These are phyloP conservation scores for Phalera bucephala DNA, from an alignment of 2,888 invertebrate species.

Conservation along the genomic window DNA sequence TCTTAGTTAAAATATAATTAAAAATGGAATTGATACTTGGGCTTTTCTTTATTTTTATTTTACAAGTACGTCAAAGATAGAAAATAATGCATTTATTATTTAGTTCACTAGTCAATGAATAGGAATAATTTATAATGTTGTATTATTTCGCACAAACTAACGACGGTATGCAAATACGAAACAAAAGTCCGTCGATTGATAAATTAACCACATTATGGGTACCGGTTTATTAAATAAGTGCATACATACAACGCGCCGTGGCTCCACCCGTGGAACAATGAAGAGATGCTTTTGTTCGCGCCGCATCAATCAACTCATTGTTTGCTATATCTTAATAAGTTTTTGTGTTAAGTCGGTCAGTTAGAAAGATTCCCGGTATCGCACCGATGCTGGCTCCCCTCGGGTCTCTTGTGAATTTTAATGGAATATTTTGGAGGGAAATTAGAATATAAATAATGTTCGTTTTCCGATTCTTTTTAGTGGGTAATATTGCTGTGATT, in stretches of 20 bases:
- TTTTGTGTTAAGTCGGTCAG: conserved; percentile 76
- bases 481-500: no score
- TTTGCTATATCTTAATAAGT: conserved; percentile 80
- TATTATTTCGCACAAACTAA: conserved; percentile 10
- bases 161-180: conserved; percentile 37
- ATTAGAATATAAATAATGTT: conserved; percentile 31
- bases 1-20: no score
- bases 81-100: no score
- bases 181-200: conserved; percentile 60
- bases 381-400: conserved; percentile 42
- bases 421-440: conserved; percentile 46
- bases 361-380: conserved; percentile 74
- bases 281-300: conserved; percentile 64
- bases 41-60: no score
- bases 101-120: no score
- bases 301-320: conserved; percentile 77
- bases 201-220: conserved; percentile 66
- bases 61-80: no score
- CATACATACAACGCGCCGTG: conserved; percentile 55
- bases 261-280: conserved; percentile 62
- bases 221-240: conserved; percentile 70
- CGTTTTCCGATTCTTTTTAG: no score
- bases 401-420: conserved; percentile 52
- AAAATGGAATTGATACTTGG: no score
- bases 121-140: no score